These are phyloP conservation scores for Diglossa cyanea DNA, from an alignment of 2,797 vertebrate species.

Conservation along the genomic window DNA sequence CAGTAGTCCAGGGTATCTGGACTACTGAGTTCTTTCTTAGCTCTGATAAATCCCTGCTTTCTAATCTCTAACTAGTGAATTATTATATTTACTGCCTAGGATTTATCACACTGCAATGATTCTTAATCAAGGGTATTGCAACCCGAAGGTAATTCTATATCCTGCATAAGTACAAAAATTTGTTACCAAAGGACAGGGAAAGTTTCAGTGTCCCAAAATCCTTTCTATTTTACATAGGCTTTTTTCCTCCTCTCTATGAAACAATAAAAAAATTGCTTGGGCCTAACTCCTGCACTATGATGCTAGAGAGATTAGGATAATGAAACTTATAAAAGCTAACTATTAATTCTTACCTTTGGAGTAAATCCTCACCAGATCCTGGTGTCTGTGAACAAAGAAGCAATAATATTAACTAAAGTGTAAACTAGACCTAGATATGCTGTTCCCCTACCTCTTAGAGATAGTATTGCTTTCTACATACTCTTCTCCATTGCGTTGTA, in stretches of 20 bases:
- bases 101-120: not conserved
- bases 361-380: not conserved
- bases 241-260: not conserved
- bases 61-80: not conserved
- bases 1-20: not conserved
- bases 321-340: not conserved
- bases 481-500: not conserved
- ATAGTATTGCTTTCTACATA: not conserved
- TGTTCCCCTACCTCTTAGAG: not conserved
- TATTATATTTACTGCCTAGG: not conserved
- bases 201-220: not conserved
- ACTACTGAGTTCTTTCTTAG: not conserved
- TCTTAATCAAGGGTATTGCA: not conserved
- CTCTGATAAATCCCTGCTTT: not conserved
- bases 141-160: not conserved
- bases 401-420: not conserved
- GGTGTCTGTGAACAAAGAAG: slow-evolving; percentile 29
- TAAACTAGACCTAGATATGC: not conserved
- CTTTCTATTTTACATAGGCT: not conserved
- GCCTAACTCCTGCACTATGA: not conserved
- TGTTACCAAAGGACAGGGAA: not conserved
- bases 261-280: not conserved
- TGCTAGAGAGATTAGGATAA: not conserved
- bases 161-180: not conserved
- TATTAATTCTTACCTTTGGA: slow-evolving; percentile 47